phyloP scores from a whole-genome alignment of 2,113 vertebrate genomes.

The Forbesichthys papilliferus region DNA sequence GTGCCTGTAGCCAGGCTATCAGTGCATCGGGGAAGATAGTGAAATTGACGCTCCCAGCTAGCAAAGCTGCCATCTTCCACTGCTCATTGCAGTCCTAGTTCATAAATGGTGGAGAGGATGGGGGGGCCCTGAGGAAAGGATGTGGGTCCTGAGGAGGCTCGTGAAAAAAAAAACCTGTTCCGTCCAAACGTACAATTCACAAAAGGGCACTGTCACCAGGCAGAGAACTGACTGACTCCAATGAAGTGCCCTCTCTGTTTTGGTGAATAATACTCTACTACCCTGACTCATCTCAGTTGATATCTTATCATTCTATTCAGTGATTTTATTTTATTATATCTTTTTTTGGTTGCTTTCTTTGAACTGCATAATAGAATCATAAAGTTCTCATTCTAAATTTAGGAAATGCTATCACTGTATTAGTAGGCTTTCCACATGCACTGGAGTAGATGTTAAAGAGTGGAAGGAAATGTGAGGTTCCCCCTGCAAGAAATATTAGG shows the following conservation, averaged over 20 bases:
- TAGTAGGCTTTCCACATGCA: constrained; percentile 55
- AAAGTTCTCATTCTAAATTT: constrained; percentile 33
- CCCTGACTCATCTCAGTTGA: constrained; percentile 28
- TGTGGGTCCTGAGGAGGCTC: constrained; percentile 12
- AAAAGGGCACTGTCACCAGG: constrained; percentile 30
- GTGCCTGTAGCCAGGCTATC: constrained; percentile 13
- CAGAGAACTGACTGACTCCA: constrained; percentile 60
- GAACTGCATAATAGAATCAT: constrained; percentile 59
- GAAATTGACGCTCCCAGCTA: constrained; percentile 43
- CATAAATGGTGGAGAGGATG: constrained; percentile 23
- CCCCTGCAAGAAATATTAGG: constrained; percentile 37
- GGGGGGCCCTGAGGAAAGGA: background rate
- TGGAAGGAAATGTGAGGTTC: constrained; percentile 21
- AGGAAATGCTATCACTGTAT: constrained; percentile 37
- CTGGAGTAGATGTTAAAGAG: constrained; percentile 55
- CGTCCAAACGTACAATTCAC: constrained; percentile 22
- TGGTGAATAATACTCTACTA: constrained; percentile 49
- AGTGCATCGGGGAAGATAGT: constrained; percentile 15
- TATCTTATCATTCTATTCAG: constrained; percentile 50
- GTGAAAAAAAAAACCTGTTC: constrained; percentile 30
- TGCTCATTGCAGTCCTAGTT: constrained; percentile 49
- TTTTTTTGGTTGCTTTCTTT: constrained; percentile 62
- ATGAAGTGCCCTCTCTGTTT: constrained; percentile 74
- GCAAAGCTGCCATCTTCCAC: constrained; percentile 68
- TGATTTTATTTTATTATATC: constrained; percentile 51